These are phyloP conservation scores for Euplagia quadripunctaria DNA, from an alignment of 2,888 invertebrate species.

Conservation along the genomic window DNA sequence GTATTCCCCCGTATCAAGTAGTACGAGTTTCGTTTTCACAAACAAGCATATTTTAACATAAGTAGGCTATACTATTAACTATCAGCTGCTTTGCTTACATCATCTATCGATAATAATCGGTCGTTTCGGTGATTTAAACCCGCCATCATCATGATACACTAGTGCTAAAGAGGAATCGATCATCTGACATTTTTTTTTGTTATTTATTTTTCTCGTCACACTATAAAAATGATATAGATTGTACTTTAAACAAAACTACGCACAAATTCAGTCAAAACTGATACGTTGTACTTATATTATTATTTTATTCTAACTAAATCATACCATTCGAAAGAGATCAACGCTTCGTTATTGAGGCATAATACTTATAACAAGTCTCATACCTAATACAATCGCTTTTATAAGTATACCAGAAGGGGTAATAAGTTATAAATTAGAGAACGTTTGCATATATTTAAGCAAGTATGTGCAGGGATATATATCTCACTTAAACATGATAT, in stretches of 20 bases:
- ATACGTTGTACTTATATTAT: conserved; percentile 42
- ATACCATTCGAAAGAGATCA: conserved; percentile 75
- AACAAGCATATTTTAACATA: no score
- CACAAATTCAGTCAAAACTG: conserved; percentile 46
- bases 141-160: no score
- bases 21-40: no score
- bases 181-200: background rate
- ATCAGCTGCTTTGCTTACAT: no score
- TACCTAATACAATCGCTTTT: conserved; percentile 20
- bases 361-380: conserved; percentile 33
- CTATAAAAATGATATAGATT: conserved; percentile 21
- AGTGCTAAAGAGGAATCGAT: no score
- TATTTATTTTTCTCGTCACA: conserved; percentile 1
- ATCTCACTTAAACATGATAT: background rate
- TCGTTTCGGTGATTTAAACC: no score
- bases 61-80: no score
- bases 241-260: conserved; percentile 43
- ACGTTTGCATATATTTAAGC: background rate
- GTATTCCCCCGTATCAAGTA: no score
- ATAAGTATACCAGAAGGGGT: conserved; percentile 37
- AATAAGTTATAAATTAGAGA: conserved; percentile 10
- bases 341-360: conserved; percentile 52
- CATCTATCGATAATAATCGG: no score
- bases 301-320: conserved; percentile 49
- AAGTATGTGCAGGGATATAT: background rate